Conservation (phyloP, 2,113 vertebrate species). For the Bothrops jararaca region DNA sequence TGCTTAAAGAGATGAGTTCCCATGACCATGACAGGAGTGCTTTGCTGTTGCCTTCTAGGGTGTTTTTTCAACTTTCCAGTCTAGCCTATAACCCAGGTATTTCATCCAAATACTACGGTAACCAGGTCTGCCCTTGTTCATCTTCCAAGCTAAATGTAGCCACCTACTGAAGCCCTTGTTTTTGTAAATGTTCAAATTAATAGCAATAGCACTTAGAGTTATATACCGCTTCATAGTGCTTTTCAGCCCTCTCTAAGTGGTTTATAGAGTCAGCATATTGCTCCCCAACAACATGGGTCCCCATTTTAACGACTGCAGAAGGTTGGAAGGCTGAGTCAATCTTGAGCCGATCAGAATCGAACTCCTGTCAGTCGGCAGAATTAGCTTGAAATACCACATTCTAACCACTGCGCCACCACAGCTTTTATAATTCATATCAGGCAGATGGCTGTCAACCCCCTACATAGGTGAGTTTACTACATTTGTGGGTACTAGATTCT, state of each 20-base stretch:
- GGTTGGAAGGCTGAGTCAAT: no score
- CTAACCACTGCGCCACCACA: no score
- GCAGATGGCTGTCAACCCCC: not conserved
- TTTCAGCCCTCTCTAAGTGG: no score
- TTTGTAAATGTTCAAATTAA: not conserved
- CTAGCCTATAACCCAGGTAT: not conserved
- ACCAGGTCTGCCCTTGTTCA: not conserved
- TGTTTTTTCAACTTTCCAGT: not conserved
- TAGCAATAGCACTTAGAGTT: not conserved
- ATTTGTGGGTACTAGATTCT: not conserved
- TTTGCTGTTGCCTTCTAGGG: not conserved
- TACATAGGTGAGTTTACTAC: not conserved
- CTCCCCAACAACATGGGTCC: no score
- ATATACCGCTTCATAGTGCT: no score
- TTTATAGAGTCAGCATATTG: no score
- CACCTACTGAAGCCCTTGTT: not conserved
- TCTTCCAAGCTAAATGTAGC: not conserved
- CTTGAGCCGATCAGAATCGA: no score
- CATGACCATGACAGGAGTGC: not conserved
- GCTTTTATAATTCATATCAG: not conserved
- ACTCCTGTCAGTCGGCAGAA: no score
- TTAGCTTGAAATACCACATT: no score
- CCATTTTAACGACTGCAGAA: no score
- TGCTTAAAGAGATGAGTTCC: not conserved
- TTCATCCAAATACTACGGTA: not conserved